Evolutionary conservation across 2,888 invertebrate genomes (phyloP), one percentile per base, ranked within the genome.

Genomic region (Nasonia oneida): DNA sequence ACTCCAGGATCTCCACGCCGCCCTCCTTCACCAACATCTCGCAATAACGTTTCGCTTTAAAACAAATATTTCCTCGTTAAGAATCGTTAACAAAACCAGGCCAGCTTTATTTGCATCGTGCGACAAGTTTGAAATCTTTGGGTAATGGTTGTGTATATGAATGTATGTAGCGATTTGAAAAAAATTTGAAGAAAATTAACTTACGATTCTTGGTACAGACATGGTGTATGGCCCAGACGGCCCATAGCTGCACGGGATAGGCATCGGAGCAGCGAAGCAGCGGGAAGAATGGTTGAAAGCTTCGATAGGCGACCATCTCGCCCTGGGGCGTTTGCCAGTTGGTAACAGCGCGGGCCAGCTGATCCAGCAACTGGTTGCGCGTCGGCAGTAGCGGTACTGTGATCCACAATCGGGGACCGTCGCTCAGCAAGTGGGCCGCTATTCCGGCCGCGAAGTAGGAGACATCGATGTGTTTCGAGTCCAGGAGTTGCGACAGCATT

Each of bases 181-280:
- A 0, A 10, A n/a, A 61, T n/a, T 61, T n/a, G 6, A 8, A 61
- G 15, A 5, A 61, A 61, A 23, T 8, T 2, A 14, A 94, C 95
- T 94, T 92, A 96, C 96, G 95, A 92, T 96, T 96, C 91, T 95
- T 96, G n/a, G 96, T 95, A 90, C 96, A 96, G 81, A 97, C 97
- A 91, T 97, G 96, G 91, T 96, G 96, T 89, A 97, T 96, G 1
- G 97, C 97, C 97, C 97, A 97, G 5, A 96, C 95, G 15, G 97
- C 96, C 97, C 97, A 97, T 83, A 96, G 92, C 90, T 96, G 96
- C 50, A 96, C 96, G 83, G 95, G 95, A 89, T 95, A 95, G 86
- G 95, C 95, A 87, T 95, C 94, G 71, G 94, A 94, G 84, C 94
- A 94, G 70, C 93, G 92, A 86, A 97, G 92, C 78, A 97, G 93